A percentile compares a stretch with the other conserved stretches of the same genome.
phyloP scores from a whole-genome alignment of 2,888 invertebrate species.

The Drepana falcataria region DNA sequence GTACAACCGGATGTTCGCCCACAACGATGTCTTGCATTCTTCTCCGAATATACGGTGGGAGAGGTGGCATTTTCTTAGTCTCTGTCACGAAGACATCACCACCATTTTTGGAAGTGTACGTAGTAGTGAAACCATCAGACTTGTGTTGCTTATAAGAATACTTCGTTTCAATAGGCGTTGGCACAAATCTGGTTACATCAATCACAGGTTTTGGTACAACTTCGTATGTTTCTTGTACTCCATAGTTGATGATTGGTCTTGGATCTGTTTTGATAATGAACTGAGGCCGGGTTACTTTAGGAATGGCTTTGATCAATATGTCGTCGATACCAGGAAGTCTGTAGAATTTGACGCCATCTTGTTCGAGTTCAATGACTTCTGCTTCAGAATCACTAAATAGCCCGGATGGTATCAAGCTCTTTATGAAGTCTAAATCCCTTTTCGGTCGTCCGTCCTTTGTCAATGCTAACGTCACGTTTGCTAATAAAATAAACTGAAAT shows the following conservation, averaged over 20 bases:
- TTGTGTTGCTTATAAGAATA: constrained; percentile 35
- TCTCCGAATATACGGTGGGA: constrained; percentile 24
- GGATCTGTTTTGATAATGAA: not conserved
- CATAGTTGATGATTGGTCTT: not conserved
- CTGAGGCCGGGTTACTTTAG: constrained; percentile 5
- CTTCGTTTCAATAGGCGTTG: constrained; percentile 13
- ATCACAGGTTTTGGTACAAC: constrained; percentile 29
- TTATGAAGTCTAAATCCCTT: constrained; percentile 26
- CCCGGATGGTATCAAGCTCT: constrained; percentile 19
- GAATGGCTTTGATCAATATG: constrained; percentile 27
- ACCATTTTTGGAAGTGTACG: constrained; percentile 24
- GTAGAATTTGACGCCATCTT: constrained; percentile 13
- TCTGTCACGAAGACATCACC: constrained; percentile 25
- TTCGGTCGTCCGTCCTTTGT: constrained; percentile 22
- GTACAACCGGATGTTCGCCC: constrained; percentile 5
- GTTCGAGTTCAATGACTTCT: constrained; percentile 6
- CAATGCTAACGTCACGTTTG: constrained; percentile 18
- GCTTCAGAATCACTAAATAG: constrained; percentile 20
- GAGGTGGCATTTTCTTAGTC: constrained; percentile 16
- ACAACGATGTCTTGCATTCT: constrained; percentile 23
- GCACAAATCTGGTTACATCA: constrained; percentile 16
- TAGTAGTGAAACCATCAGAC: constrained; percentile 21
- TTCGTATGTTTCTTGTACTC: constrained; percentile 19
- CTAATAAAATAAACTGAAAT: constrained; percentile 40
- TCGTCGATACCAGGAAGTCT: constrained; percentile 30